Conservation (phyloP, 2,888 invertebrate genomes). For the Drosophila flavopinicola region DNA sequence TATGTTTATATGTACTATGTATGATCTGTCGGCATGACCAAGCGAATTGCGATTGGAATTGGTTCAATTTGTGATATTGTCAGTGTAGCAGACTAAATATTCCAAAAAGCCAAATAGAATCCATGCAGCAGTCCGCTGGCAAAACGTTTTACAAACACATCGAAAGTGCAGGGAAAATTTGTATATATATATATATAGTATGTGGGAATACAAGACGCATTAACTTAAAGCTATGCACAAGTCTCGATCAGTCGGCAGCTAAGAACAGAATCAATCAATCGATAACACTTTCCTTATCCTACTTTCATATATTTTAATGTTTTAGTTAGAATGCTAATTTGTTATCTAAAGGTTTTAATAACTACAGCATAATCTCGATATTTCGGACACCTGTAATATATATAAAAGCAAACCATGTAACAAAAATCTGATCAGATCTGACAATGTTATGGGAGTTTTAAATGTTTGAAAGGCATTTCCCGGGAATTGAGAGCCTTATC, state of each 20-base stretch:
- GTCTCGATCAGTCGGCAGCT: slow-evolving; percentile 34
- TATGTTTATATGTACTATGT: too few relatives aligned
- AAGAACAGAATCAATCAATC: slow-evolving; percentile 2
- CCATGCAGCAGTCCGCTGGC: slow-evolving; percentile 73
- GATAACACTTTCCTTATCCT: not conserved
- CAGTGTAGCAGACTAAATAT: slow-evolving; percentile 68
- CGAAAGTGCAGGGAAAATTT: slow-evolving; percentile 39
- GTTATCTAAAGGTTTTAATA: too few relatives aligned
- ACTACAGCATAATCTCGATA: too few relatives aligned
- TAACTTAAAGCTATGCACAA: slow-evolving; percentile 53
- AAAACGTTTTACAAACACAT: slow-evolving; percentile 73
- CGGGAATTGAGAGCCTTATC: too few relatives aligned
- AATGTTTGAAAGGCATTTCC: too few relatives aligned
- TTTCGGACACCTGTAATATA: too few relatives aligned
- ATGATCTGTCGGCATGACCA: slow-evolving; percentile 32
- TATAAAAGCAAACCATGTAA: too few relatives aligned
- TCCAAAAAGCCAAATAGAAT: too few relatives aligned
- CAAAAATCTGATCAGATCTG: too few relatives aligned
- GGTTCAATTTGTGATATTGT: slow-evolving; percentile 20
- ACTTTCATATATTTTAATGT: too few relatives aligned
- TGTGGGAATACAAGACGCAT: slow-evolving; percentile 49
- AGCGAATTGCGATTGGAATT: slow-evolving; percentile 37
- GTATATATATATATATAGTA: slow-evolving; percentile 25
- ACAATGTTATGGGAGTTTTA: too few relatives aligned
- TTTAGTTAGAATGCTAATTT: too few relatives aligned